Percentiles rank a stretch among this genome's conserved stretches.
Evolutionary conservation across 2,113 vertebrate species (phyloP).

Genomic region (Cyanistes caeruleus): DNA sequence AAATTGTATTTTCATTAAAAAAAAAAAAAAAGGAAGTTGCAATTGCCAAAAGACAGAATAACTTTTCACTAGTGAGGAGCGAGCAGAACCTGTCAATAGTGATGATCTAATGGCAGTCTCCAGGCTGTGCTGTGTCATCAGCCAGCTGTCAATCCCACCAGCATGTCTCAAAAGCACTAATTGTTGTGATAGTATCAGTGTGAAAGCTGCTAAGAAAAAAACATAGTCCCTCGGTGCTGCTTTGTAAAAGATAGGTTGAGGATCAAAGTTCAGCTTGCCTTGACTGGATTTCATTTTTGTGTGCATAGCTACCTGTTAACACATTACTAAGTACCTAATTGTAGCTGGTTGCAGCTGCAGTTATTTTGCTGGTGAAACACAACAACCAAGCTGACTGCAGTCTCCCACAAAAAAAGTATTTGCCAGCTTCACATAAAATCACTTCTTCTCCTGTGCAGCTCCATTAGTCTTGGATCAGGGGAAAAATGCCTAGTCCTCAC

Average conservation of each 20-base stretch:
- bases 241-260: constrained; percentile 17
- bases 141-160: constrained; percentile 57
- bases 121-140: constrained; percentile 60
- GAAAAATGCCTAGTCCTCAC: background rate
- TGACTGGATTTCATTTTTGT: constrained; percentile 25
- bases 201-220: constrained; percentile 46
- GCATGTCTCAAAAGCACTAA: constrained; percentile 38
- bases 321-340: constrained; percentile 3
- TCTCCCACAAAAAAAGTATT: background rate
- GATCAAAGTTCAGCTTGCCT: constrained; percentile 46
- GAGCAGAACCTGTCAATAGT: constrained; percentile 52
- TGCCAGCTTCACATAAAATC: background rate
- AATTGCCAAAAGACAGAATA: background rate
- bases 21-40: background rate
- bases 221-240: background rate
- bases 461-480: background rate
- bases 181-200: constrained; percentile 55
- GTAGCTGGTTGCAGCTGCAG: background rate
- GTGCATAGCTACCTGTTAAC: constrained; percentile 23
- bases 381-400: background rate
- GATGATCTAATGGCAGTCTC: constrained; percentile 59
- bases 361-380: constrained; percentile 8
- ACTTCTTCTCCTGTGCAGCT: background rate
- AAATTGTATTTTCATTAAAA: background rate
- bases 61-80: background rate